These are phyloP conservation scores for Ormyrus thymus DNA, from an alignment of 2,888 invertebrate genomes.

Conservation along the genomic window DNA sequence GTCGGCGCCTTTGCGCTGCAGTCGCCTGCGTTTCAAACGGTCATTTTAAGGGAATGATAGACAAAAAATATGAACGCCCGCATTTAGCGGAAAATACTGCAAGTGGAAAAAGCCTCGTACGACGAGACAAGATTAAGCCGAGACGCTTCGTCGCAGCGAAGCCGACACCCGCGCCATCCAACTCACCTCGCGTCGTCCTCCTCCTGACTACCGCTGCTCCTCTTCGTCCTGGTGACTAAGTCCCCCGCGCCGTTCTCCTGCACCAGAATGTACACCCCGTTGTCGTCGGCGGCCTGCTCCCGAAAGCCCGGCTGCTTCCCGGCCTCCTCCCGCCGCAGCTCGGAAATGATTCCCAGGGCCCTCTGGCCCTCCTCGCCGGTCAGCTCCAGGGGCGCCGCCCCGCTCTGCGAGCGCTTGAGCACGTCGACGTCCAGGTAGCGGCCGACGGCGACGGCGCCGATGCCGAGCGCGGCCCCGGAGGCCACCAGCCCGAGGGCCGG, in stretches of 20 bases:
- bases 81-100: no score
- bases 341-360: conserved; percentile 43
- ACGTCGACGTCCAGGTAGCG: conserved; percentile 82
- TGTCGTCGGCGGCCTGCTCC: conserved; percentile 1
- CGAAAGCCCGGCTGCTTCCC: conserved; percentile 23
- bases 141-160: no score
- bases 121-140: no score
- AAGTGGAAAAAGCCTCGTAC: no score
- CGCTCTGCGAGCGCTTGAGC: conserved; percentile 75
- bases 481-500: conserved; percentile 87
- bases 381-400: neutral
- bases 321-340: conserved; percentile 56
- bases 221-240: conserved; percentile 58
- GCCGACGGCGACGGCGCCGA: conserved; percentile 88
- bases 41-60: no score
- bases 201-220: conserved; percentile 58
- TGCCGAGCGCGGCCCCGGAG: conserved; percentile 87
- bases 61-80: no score
- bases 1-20: conserved; percentile 68
- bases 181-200: conserved; percentile 51
- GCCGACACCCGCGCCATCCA: neutral
- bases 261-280: conserved; percentile 37
- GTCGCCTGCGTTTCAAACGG: conserved; percentile 22
- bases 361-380: conserved; percentile 26
- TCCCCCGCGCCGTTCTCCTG: conserved; percentile 15